These are phyloP conservation scores for Cristatella mucedo DNA, from an alignment of 2,888 invertebrate genomes.

Conservation along the genomic window DNA sequence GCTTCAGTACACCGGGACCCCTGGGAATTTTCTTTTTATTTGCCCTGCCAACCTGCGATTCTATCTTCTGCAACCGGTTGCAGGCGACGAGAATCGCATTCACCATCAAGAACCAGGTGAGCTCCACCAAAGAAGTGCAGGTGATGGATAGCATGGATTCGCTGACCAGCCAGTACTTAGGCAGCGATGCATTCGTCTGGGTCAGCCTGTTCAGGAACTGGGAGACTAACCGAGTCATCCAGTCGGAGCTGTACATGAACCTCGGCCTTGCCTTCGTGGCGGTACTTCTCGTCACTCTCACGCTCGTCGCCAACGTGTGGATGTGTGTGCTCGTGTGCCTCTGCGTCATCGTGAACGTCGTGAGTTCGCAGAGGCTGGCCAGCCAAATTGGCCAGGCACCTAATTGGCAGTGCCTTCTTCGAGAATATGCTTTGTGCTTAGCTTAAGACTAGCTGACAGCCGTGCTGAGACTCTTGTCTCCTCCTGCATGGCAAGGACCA, in stretches of 20 bases:
- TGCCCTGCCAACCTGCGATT: too few relatives aligned
- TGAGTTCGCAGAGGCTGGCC: constrained; percentile 22
- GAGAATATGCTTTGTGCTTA: too few relatives aligned
- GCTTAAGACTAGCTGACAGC: too few relatives aligned
- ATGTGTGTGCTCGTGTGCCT: constrained; percentile 61
- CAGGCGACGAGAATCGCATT: constrained; percentile 19
- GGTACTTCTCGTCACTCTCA: constrained; percentile 60
- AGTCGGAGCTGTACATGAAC: constrained; percentile 58
- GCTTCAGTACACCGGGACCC: too few relatives aligned
- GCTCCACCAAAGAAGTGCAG: constrained; percentile 15
- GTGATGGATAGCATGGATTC: constrained; percentile 17
- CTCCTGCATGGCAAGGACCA: too few relatives aligned
- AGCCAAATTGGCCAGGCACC: too few relatives aligned
- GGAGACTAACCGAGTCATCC: constrained; percentile 45
- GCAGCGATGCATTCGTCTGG: constrained; percentile 21
- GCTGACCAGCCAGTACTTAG: constrained; percentile 14
- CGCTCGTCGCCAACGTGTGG: constrained; percentile 58
- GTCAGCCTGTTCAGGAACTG: constrained; percentile 19
- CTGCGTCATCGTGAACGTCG: constrained; percentile 50
- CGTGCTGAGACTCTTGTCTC: too few relatives aligned
- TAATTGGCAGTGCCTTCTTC: too few relatives aligned
- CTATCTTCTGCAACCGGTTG: too few relatives aligned
- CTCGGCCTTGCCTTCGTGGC: constrained; percentile 57
- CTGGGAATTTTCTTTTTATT: too few relatives aligned
- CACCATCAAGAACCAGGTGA: constrained; percentile 15